Conservation (phyloP, 2,797 vertebrate species). For the Hapalemur alaotrensis region DNA sequence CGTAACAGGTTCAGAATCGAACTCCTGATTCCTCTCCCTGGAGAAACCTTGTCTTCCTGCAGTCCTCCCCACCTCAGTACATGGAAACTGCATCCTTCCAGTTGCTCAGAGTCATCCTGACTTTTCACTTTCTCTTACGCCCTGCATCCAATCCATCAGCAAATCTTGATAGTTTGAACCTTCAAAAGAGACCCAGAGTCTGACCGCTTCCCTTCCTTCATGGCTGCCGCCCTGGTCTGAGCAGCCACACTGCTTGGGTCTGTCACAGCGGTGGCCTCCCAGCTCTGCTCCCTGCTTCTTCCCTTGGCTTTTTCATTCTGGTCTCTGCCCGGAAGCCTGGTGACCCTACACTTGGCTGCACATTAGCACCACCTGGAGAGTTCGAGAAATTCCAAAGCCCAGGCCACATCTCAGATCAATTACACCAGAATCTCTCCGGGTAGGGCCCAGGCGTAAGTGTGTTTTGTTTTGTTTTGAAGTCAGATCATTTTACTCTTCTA, state of each 20-base stretch:
- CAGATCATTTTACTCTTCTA: not conserved
- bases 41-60: not conserved
- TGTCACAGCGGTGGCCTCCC: not conserved
- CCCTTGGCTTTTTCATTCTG: not conserved
- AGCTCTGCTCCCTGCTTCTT: not conserved
- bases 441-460: not conserved
- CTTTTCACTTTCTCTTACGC: conserved; percentile 4
- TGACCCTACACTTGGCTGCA: not conserved
- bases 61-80: not conserved
- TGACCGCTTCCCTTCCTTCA: not conserved
- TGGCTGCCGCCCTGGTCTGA: not conserved
- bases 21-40: not conserved
- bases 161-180: not conserved
- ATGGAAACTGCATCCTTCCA: not conserved
- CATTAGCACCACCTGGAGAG: not conserved
- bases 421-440: not conserved
- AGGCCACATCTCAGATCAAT: not conserved
- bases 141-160: not conserved
- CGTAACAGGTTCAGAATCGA: not conserved
- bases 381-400: not conserved
- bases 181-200: not conserved
- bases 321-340: not conserved
- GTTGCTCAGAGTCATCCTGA: not conserved
- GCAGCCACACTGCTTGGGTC: not conserved
- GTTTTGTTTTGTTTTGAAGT: not conserved